Evolutionary conservation across 2,113 vertebrate genomes (phyloP).

Genomic region (Corapipo altera): DNA sequence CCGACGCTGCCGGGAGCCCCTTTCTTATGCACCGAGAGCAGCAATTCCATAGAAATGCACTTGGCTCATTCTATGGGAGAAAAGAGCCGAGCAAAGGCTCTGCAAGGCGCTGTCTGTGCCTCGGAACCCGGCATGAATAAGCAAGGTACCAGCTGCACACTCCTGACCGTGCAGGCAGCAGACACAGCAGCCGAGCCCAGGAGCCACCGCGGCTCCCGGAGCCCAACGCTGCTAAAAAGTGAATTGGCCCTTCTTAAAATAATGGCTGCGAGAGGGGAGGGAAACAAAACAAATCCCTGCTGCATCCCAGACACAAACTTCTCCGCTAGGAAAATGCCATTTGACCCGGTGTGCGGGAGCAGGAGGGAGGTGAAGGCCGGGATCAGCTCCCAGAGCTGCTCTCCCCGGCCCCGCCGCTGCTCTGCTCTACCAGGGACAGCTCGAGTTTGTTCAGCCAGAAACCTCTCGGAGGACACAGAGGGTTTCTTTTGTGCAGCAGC

Average conservation of each 20-base stretch:
- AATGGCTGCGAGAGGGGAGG: neutral
- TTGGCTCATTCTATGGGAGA: neutral
- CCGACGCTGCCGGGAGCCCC: neutral
- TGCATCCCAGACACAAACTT: neutral
- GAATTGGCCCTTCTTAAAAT: neutral
- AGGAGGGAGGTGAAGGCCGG: neutral
- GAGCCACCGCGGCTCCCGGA: neutral
- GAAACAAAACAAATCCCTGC: neutral
- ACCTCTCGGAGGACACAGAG: slow-evolving; percentile 56
- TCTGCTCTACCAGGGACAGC: neutral
- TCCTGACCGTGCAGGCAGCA: neutral
- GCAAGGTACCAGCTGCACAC: neutral
- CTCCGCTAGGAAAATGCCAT: neutral
- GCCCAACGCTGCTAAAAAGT: neutral
- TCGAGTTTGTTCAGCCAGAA: slow-evolving; percentile 65
- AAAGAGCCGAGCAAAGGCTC: neutral
- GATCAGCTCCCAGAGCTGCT: neutral
- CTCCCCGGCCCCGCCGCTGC: neutral
- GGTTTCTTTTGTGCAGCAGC: slow-evolving; percentile 57
- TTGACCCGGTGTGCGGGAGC: neutral
- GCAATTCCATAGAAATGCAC: neutral
- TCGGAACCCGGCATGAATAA: slow-evolving; percentile 9
- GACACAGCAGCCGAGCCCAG: neutral
- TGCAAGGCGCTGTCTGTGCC: neutral
- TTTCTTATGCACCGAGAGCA: rapidly evolving